phyloP scores from a whole-genome alignment of 2,797 vertebrate species.

The Leuciscus waleckii region DNA sequence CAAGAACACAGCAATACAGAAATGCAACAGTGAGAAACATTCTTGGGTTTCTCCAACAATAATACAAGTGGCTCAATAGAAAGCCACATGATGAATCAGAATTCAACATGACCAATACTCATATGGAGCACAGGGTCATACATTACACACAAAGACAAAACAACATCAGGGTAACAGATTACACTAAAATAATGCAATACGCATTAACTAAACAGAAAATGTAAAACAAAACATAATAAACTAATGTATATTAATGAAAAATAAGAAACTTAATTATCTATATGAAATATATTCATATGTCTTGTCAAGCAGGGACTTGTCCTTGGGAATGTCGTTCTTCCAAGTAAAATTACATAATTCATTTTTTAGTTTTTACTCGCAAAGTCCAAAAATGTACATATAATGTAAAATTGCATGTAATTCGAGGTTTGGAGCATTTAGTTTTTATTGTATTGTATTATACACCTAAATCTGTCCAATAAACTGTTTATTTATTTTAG shows the following conservation, averaged over 20 bases:
- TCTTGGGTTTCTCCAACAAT: background rate
- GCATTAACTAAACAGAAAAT: background rate
- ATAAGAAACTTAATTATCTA: background rate
- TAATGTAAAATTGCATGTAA: no score
- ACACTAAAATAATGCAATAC: background rate
- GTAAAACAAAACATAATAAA: background rate
- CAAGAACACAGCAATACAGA: background rate
- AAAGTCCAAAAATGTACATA: background rate
- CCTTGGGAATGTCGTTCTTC: background rate
- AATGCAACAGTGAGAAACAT: constrained; percentile 11
- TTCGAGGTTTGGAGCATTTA: background rate
- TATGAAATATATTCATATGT: background rate
- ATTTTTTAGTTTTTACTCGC: background rate
- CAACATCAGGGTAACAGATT: background rate
- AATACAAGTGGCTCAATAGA: constrained; percentile 9
- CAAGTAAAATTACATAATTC: background rate
- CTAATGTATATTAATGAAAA: background rate
- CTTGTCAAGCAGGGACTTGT: background rate
- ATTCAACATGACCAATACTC: background rate
- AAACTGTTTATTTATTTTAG: background rate
- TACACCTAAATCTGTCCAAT: background rate
- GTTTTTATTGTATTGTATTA: background rate
- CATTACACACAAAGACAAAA: background rate
- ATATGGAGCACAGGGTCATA: background rate
- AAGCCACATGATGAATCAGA: constrained; percentile 1